Evolutionary conservation across 2,113 vertebrate species (phyloP).

Genomic region (Fregata magnificens): DNA sequence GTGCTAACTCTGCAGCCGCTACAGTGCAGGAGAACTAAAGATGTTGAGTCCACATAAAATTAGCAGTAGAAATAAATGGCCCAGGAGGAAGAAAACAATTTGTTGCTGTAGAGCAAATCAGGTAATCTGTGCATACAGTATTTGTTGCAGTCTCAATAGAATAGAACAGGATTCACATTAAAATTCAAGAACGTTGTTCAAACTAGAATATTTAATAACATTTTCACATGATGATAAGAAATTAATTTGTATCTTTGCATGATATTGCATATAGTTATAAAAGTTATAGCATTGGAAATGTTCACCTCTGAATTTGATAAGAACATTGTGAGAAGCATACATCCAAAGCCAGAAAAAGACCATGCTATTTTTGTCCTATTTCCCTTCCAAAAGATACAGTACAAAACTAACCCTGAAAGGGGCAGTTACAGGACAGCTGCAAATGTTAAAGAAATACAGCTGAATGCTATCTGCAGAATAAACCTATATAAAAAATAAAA

Average conservation of each 20-base stretch:
- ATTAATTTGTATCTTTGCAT: background rate
- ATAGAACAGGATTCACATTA: background rate
- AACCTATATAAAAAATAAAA: background rate
- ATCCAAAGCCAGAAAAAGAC: background rate
- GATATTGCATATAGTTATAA: background rate
- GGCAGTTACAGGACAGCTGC: background rate
- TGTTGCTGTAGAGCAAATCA: background rate
- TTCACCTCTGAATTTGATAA: background rate
- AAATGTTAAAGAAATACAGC: background rate
- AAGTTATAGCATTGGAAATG: background rate
- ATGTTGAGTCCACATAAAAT: background rate
- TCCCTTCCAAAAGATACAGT: background rate
- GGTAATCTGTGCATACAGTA: background rate
- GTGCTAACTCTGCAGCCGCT: background rate
- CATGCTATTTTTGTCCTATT: background rate
- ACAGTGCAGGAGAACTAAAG: background rate
- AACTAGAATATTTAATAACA: background rate
- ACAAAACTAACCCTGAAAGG: background rate
- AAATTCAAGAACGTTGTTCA: background rate
- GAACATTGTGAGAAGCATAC: background rate
- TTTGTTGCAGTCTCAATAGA: background rate
- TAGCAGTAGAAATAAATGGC: background rate
- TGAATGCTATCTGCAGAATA: background rate
- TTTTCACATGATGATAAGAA: background rate
- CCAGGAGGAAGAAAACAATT: background rate